Conservation (phyloP, 1,140 invertebrate genomes). For the Pachypeltis micranthus region DNA sequence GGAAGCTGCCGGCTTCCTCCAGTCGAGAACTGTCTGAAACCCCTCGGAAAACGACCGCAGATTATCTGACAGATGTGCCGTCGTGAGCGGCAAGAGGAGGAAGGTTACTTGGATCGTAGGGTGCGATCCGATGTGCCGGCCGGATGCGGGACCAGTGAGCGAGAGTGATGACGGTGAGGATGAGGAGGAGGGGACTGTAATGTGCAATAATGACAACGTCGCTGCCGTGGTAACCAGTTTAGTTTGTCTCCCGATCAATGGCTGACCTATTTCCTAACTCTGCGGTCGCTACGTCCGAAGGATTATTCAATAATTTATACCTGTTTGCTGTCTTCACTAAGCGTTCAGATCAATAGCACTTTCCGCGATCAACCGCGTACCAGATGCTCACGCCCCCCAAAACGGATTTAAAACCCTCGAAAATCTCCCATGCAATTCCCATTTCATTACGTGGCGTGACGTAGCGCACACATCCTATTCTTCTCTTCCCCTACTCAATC, state of each 20-base stretch:
- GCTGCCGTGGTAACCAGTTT: constrained; percentile 9
- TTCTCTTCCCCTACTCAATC: no score
- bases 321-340: background rate
- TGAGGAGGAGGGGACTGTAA: background rate
- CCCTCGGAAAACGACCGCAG: background rate
- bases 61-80: constrained; percentile 10
- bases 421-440: no score
- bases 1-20: background rate
- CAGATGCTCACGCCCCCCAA: no score
- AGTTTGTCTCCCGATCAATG: constrained; percentile 9
- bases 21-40: no score
- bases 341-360: background rate
- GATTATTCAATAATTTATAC: background rate
- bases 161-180: background rate
- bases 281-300: background rate
- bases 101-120: no score
- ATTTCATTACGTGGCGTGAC: no score
- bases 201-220: constrained; percentile 4
- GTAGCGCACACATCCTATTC: no score
- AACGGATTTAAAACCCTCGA: no score
- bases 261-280: constrained; percentile 5
- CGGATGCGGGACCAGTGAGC: no score
- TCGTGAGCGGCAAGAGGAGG: background rate
- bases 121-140: no score
- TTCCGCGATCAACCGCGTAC: no score